A percentile compares a stretch with the other conserved stretches of the same genome.
Conservation (phyloP, 2,797 vertebrate genomes). For the Hafferia zeledoni region DNA sequence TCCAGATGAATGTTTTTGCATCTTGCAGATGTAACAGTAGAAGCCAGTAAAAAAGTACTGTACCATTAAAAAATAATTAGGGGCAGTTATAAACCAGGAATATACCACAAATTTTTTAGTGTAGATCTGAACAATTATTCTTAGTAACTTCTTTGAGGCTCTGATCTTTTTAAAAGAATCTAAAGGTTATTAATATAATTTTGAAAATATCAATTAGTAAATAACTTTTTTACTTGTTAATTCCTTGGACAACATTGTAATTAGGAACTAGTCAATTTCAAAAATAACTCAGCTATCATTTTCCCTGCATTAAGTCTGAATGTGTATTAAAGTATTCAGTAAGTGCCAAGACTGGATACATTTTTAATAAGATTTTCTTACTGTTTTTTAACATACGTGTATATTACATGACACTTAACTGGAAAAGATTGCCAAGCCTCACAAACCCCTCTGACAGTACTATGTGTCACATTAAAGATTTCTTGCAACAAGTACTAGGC, state of each 20-base stretch:
- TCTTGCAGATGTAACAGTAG: neutral
- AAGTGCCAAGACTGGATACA: neutral
- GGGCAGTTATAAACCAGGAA: neutral
- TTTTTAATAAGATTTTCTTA: neutral
- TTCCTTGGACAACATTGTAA: neutral
- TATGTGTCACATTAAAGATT: neutral
- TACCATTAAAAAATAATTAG: neutral
- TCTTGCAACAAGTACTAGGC: neutral
- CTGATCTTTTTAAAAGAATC: neutral
- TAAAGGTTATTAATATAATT: neutral
- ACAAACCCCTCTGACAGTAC: neutral
- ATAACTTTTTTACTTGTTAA: slow-evolving; percentile 33
- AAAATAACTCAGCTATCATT: neutral
- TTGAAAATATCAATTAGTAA: slow-evolving; percentile 33
- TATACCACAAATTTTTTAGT: neutral
- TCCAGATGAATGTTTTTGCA: neutral
- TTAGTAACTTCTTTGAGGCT: neutral
- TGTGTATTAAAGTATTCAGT: neutral
- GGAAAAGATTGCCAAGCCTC: neutral
- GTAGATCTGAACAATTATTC: neutral
- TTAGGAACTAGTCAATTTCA: neutral
- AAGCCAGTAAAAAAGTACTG: neutral
- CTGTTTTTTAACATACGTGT: neutral
- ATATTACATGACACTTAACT: neutral
- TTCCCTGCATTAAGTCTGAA: neutral